Evolutionary conservation across 2,797 vertebrate genomes (phyloP), one percentile per base, ranked within the genome.

Genomic region (Microtus californicus): DNA sequence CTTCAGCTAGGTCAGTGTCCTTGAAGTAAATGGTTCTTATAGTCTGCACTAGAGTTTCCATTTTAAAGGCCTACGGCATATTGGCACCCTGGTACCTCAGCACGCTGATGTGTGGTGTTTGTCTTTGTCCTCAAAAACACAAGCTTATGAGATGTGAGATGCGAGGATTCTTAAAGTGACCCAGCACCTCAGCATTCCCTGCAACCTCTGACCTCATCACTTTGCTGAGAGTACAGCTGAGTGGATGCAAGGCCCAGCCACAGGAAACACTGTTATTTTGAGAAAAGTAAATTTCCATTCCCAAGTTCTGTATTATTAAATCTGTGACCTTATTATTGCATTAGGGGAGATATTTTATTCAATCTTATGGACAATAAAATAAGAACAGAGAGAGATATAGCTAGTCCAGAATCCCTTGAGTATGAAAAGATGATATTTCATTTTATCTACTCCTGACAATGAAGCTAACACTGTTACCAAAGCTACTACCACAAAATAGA

Each of bases 351-450:
- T 94, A 90, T 87, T 89, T 96, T 96, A 97, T 95, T 97, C 94
- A 95, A 96, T 97, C 97, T 96, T 63, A 91, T 94, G 94, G 95
- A 94, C 94, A 98, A 97, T 95, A 94, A 95, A 97, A 89, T 97
- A 93, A 97, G 83, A 97, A 95, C 23, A 27, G 82, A 87, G 87
- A 96, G 96, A 97, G 93, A 67, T n/a, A 27, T 73, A 79, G 76
- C 82, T 96, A 54, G 27, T 25, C 78, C 85, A 83, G 83, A 94
- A 88, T 94, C 90, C 90, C 93, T 63, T 87, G 80, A 51, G 87
- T 97, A 92, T 19, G 54, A 76, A 94, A 93, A 86, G 73, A 91
- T 93, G 81, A 93, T 89, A 87, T 85, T 96, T 94, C 37, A 94
- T 93, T 97, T 96, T 96, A 94, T 96, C 73, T 96, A 74, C 88